Conservation (phyloP, 1,140 invertebrate species). For the Cephus cinctus region DNA sequence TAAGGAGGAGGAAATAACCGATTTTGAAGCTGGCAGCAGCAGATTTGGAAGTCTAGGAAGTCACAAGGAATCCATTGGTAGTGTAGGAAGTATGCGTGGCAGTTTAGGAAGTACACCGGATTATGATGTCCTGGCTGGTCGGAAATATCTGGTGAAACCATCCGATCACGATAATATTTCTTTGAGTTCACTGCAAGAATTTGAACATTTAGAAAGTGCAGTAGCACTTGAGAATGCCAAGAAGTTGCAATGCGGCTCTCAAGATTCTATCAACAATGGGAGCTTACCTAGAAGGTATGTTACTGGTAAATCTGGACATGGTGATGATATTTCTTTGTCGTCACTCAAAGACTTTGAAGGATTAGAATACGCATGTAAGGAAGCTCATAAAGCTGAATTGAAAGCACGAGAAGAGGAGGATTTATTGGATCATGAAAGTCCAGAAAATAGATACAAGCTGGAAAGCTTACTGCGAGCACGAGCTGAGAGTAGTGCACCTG, state of each 20-base stretch:
- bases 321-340: slow-evolving; percentile 87
- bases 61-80: slow-evolving; percentile 76
- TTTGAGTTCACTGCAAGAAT: slow-evolving; percentile 89
- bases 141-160: slow-evolving; percentile 74
- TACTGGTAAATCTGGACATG: slow-evolving; percentile 68
- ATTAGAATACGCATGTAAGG: slow-evolving; percentile 82
- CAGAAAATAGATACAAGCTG: slow-evolving; percentile 57
- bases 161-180: slow-evolving; percentile 89
- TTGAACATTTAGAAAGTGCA: slow-evolving; percentile 85
- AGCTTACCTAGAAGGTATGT: slow-evolving; percentile 67
- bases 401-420: slow-evolving; percentile 84
- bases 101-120: slow-evolving; percentile 82
- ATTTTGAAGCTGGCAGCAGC: slow-evolving; percentile 78
- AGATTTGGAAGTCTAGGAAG: slow-evolving; percentile 77
- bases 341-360: slow-evolving; percentile 94
- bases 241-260: slow-evolving; percentile 63
- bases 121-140: slow-evolving; percentile 77
- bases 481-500: slow-evolving; percentile 32
- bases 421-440: slow-evolving; percentile 72
- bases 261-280: slow-evolving; percentile 74
- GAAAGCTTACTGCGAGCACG: slow-evolving; percentile 42
- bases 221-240: slow-evolving; percentile 65
- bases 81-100: slow-evolving; percentile 73
- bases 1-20: slow-evolving; percentile 84
- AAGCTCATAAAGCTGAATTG: slow-evolving; percentile 78